Percentiles rank a stretch among this genome's conserved stretches.
Evolutionary conservation across 92 coral and sea anemone species (phyloP).

Genomic region (Scolanthus callimorphus): DNA sequence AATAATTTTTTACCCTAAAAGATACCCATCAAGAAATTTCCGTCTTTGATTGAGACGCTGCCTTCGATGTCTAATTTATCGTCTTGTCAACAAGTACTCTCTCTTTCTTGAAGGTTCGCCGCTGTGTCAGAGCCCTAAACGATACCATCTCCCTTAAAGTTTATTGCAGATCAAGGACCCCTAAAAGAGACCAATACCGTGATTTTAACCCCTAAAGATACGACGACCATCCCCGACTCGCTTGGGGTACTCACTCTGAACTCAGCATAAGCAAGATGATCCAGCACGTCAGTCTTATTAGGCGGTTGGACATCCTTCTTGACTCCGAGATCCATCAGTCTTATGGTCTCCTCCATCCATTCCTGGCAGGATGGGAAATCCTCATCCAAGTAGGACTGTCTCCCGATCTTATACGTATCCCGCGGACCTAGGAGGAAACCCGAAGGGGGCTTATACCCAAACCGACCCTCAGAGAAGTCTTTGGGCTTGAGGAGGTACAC

Average conservation of each 20-base stretch:
- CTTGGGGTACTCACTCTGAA: constrained; percentile 86
- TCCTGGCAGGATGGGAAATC: constrained; percentile 56
- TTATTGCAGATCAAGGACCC: too few relatives aligned
- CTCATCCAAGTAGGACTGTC: constrained; percentile 53
- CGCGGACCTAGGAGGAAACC: constrained; percentile 42
- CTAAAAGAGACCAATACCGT: too few relatives aligned
- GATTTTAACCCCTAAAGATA: too few relatives aligned
- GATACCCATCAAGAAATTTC: too few relatives aligned
- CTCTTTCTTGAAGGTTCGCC: too few relatives aligned
- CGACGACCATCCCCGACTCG: too few relatives aligned
- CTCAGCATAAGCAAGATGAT: constrained; percentile 87
- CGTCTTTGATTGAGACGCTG: too few relatives aligned
- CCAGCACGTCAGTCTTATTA: constrained; percentile 54
- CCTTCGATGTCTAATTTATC: too few relatives aligned
- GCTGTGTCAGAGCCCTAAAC: too few relatives aligned
- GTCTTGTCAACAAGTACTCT: too few relatives aligned
- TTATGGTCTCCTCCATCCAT: constrained; percentile 92
- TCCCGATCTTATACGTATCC: constrained; percentile 84
- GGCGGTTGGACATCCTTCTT: constrained; percentile 36
- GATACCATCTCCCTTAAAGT: too few relatives aligned
- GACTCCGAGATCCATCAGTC: constrained; percentile 59
- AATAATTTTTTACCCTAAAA: too few relatives aligned
- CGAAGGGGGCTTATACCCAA: constrained; percentile 27
- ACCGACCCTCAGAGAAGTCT: constrained; percentile 78
- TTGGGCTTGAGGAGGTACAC: constrained; percentile 77